Conservation (phyloP, 2,888 invertebrate genomes). For the Drosophila pegasa region DNA sequence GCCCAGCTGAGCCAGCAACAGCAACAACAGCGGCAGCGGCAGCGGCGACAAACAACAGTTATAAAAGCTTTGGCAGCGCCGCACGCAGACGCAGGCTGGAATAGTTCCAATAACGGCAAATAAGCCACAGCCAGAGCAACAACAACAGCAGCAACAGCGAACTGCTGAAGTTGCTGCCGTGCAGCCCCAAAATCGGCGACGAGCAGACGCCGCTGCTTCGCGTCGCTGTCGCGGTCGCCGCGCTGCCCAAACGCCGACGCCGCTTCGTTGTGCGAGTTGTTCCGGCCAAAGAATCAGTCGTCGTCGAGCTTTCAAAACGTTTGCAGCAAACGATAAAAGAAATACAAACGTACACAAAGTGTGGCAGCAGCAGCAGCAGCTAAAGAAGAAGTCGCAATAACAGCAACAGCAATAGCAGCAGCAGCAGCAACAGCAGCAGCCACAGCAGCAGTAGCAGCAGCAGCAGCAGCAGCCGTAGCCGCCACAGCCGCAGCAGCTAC, state of each 20-base stretch:
- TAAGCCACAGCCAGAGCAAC: conserved; percentile 20
- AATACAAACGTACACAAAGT: conserved; percentile 32
- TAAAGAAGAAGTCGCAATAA: conserved; percentile 48
- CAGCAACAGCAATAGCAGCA: conserved; percentile 33
- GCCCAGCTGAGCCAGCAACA: conserved; percentile 54
- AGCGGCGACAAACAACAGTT: conserved; percentile 28
- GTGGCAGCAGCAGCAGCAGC: conserved; percentile 32
- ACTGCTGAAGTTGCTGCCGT: conserved; percentile 64
- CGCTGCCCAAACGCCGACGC: conserved; percentile 28
- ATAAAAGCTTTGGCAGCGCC: conserved; percentile 42
- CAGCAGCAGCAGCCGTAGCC: conserved; percentile 14
- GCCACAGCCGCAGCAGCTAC: conserved; percentile 45
- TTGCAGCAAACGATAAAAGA: conserved; percentile 75
- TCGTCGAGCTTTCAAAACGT: conserved; percentile 85
- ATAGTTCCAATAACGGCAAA: conserved; percentile 64
- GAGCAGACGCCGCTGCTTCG: conserved; percentile 48
- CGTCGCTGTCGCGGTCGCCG: conserved; percentile 33
- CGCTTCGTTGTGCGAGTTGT: conserved; percentile 73
- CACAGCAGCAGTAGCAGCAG: conserved; percentile 48
- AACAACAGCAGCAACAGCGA: conserved; percentile 14
- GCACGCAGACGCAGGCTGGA: conserved; percentile 70
- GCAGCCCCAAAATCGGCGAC: conserved; percentile 53
- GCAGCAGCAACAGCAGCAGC: conserved; percentile 12
- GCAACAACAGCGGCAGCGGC: conserved; percentile 9
- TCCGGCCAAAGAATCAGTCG: conserved; percentile 81